Base-by-base conservation (phyloP, 2,113 vertebrate genomes). In the Urocolius indicus region DNA sequence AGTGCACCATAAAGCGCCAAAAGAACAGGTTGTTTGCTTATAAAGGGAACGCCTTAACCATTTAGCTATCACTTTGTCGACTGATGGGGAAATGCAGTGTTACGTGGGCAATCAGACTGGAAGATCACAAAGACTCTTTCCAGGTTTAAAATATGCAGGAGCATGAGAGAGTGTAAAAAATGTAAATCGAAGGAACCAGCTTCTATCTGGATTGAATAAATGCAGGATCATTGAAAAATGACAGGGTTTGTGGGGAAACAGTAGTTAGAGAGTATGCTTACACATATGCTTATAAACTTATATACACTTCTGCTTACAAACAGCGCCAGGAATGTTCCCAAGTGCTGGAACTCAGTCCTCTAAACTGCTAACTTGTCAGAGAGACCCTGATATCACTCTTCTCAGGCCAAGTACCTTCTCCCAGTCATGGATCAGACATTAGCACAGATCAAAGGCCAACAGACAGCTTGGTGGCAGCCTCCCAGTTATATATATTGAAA, bases 201-300 rank as follows among this genome's bases (percentile, higher is more conserved):
- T 92, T 77, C 82, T 95, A 73, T 97, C 90, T 95, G 61, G 38
- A 95, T 74, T 66, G 90, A 61, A 94, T 55, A 95, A 77, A 89
- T 87, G 54, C 90, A 95, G 73, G 67, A 96, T 96, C 95, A 95
- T 93, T 92, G 92, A 95, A 92, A 95, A 96, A 96, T 95, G 95
- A 96, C 94, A 96, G 90, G 90, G 93, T 96, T 93, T 95, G 92
- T 92, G 85, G 94, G 94, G 84, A 94, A 96, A 97, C 92, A 97
- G 90, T 95, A 95, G 88, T 81, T 93, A 87, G 61, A 95, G 80
- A 96, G 86, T 96, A 97, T 97, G 96, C 96, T 97, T 97, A 95
- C 96, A 97, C 96, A 97, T 97, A 96, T 96, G 96, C 95, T 96
- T 95, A 93, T 93, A 94, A 96, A 91, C 95, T 94, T 95, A 92